Evolutionary conservation across 2,797 vertebrate species (phyloP).

Genomic region (Microctenopoma steveboyesi): DNA sequence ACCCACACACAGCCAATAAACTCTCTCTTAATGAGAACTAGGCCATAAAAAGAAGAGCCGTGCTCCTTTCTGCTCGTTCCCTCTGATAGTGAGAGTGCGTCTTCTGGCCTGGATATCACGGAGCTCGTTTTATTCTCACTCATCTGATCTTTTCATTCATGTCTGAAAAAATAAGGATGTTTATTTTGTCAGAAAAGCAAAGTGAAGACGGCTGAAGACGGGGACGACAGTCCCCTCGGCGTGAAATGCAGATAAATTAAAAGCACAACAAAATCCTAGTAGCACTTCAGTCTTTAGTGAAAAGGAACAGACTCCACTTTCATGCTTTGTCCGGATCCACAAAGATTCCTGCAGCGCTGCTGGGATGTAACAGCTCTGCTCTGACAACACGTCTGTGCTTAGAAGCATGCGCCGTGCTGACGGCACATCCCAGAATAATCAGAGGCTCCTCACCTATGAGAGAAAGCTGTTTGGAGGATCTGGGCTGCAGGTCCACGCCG

Average conservation of each 20-base stretch:
- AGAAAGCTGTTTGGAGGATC: constrained; percentile 89
- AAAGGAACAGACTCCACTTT: not conserved
- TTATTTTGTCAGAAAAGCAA: constrained; percentile 21
- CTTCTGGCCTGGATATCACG: constrained; percentile 21
- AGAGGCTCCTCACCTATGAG: constrained; percentile 87
- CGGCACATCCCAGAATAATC: constrained; percentile 12
- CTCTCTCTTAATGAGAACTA: constrained; percentile 74
- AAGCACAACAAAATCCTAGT: constrained; percentile 13
- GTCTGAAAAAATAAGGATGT: constrained; percentile 6
- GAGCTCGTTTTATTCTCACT: constrained; percentile 38
- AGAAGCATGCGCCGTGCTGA: constrained; percentile 8
- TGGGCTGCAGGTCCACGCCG: constrained; percentile 88
- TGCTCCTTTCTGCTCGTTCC: constrained; percentile 43
- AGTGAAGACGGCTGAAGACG: constrained; percentile 5
- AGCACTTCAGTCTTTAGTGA: constrained; percentile 4
- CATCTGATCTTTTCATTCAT: constrained; percentile 18
- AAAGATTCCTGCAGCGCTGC: constrained; percentile 3
- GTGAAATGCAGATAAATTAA: constrained; percentile 18
- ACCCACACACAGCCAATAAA: constrained; percentile 79
- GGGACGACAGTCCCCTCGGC: constrained; percentile 13
- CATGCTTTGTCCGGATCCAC: not conserved
- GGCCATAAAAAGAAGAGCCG: constrained; percentile 60
- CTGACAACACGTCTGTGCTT: not conserved
- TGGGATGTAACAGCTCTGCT: constrained; percentile 1
- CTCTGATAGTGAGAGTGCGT: constrained; percentile 42